Evolutionary conservation across 2,113 vertebrate genomes (phyloP).

Genomic region (Fukomys damarensis): DNA sequence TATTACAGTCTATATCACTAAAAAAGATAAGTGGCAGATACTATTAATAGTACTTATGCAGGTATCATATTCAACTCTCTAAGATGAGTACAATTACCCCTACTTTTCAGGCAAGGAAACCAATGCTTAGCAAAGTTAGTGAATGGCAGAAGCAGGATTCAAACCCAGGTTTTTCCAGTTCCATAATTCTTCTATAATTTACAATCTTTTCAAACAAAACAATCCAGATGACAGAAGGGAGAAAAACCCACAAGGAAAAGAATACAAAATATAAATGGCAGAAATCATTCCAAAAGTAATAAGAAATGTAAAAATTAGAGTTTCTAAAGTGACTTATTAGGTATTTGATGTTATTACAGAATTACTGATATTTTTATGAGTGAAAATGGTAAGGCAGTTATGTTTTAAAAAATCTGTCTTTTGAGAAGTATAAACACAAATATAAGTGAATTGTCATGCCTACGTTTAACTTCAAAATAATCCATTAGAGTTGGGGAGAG

Average conservation of each 20-base stretch:
- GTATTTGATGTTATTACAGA: conserved; percentile 48
- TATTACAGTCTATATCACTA: conserved; percentile 44
- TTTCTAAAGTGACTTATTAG: conserved; percentile 5
- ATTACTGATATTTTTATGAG: conserved; percentile 51
- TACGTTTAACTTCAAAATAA: conserved; percentile 63
- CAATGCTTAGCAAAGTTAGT: conserved; percentile 63
- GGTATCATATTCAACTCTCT: conserved; percentile 44
- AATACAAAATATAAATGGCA: conserved; percentile 39
- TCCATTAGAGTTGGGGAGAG: not conserved
- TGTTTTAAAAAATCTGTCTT: conserved; percentile 16
- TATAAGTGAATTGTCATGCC: not conserved
- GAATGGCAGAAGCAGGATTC: conserved; percentile 55
- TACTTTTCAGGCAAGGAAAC: conserved; percentile 68
- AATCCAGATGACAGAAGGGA: conserved; percentile 33
- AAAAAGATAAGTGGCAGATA: conserved; percentile 49
- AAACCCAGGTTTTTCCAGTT: conserved; percentile 67
- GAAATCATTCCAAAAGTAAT: conserved; percentile 48
- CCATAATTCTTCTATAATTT: conserved; percentile 58
- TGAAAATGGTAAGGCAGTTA: not conserved
- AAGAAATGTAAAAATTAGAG: conserved; percentile 53
- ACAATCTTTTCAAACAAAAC: conserved; percentile 65
- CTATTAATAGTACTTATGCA: conserved; percentile 27
- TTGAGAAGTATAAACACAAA: conserved; percentile 58
- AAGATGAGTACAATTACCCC: conserved; percentile 40
- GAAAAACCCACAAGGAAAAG: conserved; percentile 1